These are phyloP conservation scores for Monopis laevigella DNA, from an alignment of 2,888 invertebrate genomes.

Conservation along the genomic window DNA sequence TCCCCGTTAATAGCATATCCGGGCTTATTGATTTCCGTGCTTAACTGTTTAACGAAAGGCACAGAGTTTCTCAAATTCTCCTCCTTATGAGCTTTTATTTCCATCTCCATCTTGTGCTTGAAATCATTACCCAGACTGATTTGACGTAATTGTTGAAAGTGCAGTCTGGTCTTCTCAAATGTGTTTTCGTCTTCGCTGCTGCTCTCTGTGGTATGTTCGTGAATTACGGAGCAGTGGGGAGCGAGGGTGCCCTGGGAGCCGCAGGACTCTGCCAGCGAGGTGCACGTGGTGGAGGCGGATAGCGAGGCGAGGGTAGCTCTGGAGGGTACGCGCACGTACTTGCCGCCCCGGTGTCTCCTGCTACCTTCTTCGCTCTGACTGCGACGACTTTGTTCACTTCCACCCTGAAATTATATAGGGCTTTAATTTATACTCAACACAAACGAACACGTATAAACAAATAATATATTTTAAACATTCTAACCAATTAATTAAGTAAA, in stretches of 20 bases:
- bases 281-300: slow-evolving; percentile 69
- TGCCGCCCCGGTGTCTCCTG: slow-evolving; percentile 44
- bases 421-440: background rate
- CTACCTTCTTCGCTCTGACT: slow-evolving; percentile 57
- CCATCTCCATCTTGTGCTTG: slow-evolving; percentile 72
- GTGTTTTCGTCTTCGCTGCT: slow-evolving; percentile 64
- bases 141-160: slow-evolving; percentile 70
- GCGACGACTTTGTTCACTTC: slow-evolving; percentile 48
- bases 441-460: background rate
- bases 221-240: slow-evolving; percentile 50
- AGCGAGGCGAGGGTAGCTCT: slow-evolving; percentile 60
- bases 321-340: slow-evolving; percentile 59
- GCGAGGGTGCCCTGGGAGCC: slow-evolving; percentile 55
- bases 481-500: background rate
- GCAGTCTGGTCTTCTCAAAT: slow-evolving; percentile 65
- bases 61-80: slow-evolving; percentile 70
- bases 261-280: slow-evolving; percentile 65
- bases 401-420: slow-evolving; percentile 38
- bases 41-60: slow-evolving; percentile 70
- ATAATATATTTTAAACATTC: background rate
- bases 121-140: slow-evolving; percentile 71
- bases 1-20: slow-evolving; percentile 53
- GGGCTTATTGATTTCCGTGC: slow-evolving; percentile 63
- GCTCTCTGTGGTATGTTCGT: slow-evolving; percentile 50
- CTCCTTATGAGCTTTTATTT: slow-evolving; percentile 67